These are phyloP conservation scores for Zhengitettix transpicula DNA, from an alignment of 2,888 invertebrate genomes.

Conservation along the genomic window DNA sequence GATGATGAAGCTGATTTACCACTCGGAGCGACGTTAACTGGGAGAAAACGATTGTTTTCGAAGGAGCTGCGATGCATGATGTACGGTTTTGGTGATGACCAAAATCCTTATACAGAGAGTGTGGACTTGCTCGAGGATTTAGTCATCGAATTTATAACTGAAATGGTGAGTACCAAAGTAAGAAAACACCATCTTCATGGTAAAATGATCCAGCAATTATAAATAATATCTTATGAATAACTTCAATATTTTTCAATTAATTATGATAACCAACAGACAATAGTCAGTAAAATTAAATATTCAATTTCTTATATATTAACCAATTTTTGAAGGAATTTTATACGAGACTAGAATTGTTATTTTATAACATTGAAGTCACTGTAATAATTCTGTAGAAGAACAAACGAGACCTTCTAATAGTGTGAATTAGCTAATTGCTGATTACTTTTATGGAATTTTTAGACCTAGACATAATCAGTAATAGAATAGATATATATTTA, in stretches of 20 bases:
- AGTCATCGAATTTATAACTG: slow-evolving; percentile 92
- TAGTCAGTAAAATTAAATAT: too few relatives aligned
- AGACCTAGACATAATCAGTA: too few relatives aligned
- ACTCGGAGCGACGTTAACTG: slow-evolving; percentile 48
- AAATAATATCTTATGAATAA: background rate
- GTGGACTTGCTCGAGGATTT: slow-evolving; percentile 94
- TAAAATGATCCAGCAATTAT: background rate
- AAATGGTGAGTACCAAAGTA: slow-evolving; percentile 45
- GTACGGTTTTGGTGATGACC: slow-evolving; percentile 99
- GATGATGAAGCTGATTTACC: slow-evolving; percentile 53
- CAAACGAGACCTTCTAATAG: too few relatives aligned
- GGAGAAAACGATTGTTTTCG: slow-evolving; percentile 71
- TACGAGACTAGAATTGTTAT: too few relatives aligned
- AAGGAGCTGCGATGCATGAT: slow-evolving; percentile 95
- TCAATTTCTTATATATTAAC: too few relatives aligned
- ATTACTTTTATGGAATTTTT: too few relatives aligned
- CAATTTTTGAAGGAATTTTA: too few relatives aligned
- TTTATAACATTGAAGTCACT: too few relatives aligned
- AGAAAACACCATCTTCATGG: too few relatives aligned
- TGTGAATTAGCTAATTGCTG: too few relatives aligned
- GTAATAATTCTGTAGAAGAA: too few relatives aligned
- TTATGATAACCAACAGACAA: background rate
- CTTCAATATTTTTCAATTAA: background rate
- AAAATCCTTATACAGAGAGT: slow-evolving; percentile 97
- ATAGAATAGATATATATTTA: too few relatives aligned